Evolutionary conservation across 2,797 vertebrate genomes (phyloP), one percentile per base, ranked within the genome.

Genomic region (Lates japonicus): DNA sequence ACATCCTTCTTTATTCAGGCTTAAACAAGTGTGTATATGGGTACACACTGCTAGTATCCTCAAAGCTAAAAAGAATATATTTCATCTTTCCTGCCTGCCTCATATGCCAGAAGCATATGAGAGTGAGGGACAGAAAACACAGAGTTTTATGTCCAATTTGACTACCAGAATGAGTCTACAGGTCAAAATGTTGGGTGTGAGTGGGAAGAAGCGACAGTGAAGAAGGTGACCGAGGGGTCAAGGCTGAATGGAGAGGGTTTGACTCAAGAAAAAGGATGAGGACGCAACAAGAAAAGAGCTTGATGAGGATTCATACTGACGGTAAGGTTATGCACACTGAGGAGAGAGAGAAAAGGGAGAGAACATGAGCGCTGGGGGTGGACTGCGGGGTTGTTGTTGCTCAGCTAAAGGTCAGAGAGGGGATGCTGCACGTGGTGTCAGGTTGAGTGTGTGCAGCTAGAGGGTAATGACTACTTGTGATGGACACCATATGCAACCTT

Each of bases 231-330:
- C 13, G 39, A 65, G 6, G 19, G 58, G 37, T 73, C 49, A 22
- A n/a, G 29, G 35, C 19, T 52, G 31, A 70, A 77, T 59, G 31
- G 12, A 10, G 29, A 66, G 19, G 51, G 31, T 42, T 20, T 5
- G 33, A 57, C 33, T 61, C 16, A 69, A 60, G 54, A 62, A 69
- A 69, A 74, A 16, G 17, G 7, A 78, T 22, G 20, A 51, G 25
- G 37, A 51, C 3, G 10, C 19, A 51, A 66, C 19, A 61, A 59
- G 64, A 37, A 69, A 64, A 54, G 48, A 74, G 52, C 44, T 72
- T 64, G 75, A 80, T 31, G 79, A 72, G 41, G 59, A 87, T 29
- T 29, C 25, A 29, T 29, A 29, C 25, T 29, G 25, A 29, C 25
- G 25, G 25, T 29, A 29, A 29, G 25, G 25, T 29, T 29, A 29